phyloP scores from a whole-genome alignment of 1,140 invertebrate species.

The Mercenaria mercenaria region DNA sequence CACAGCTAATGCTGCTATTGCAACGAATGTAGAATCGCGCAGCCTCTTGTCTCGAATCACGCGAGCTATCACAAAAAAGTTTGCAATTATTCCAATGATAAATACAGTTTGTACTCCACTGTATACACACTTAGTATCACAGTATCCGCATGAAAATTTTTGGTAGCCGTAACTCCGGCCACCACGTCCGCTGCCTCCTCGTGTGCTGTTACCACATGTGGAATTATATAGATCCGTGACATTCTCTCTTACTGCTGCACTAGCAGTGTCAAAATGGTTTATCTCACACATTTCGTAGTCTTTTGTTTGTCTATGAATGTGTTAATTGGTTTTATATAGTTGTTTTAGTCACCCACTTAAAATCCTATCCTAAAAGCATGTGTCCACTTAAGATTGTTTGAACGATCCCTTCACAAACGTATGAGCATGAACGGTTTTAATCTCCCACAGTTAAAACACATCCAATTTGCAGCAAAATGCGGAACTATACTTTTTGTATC shows the following conservation, averaged over 20 bases:
- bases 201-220: neutral
- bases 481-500: too few species aligned
- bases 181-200: neutral
- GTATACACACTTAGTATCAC: constrained; percentile 44
- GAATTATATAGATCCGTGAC: neutral
- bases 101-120: constrained; percentile 29
- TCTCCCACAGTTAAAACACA: too few species aligned
- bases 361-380: neutral
- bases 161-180: neutral
- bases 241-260: neutral
- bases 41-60: constrained; percentile 13
- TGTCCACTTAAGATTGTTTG: neutral
- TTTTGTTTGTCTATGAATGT: neutral
- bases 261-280: neutral
- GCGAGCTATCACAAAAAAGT: constrained; percentile 27
- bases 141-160: constrained; percentile 35
- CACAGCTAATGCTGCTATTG: constrained; percentile 45
- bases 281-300: neutral
- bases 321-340: neutral
- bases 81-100: constrained; percentile 39
- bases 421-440: too few species aligned
- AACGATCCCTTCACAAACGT: too few species aligned
- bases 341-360: neutral
- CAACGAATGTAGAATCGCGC: constrained; percentile 45
- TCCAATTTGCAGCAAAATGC: too few species aligned